Base-by-base conservation (phyloP, 2,888 invertebrate genomes). In the Polymixis lichenea region DNA sequence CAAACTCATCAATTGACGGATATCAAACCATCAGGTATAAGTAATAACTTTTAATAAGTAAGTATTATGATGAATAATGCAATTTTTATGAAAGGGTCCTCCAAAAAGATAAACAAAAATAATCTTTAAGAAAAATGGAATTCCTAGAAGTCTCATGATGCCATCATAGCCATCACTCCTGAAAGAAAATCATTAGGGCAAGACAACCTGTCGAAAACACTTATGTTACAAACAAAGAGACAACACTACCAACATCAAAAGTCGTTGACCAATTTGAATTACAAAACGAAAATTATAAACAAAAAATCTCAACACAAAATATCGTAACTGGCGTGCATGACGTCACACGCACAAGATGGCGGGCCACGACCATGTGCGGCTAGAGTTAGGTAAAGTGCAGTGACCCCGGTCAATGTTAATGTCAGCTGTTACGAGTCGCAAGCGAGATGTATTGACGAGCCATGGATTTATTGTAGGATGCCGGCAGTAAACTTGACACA, bases 391-490 rank as follows among this genome's bases (percentile, higher is more conserved):
- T 91, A 91, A 91, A 92, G 95, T 91, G 90, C 94, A 93, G 84
- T 94, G 95, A 95, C 94, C 95, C 91, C 89, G 80, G 60, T 90
- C 92, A 93, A 94, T 93, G 94, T 94, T 94, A 94, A 94, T 94
- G 94, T 94, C 94, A 94, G 92, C 92, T 94, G 93, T 92, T 90
- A 89, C 86, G 89, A 82, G 78, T 79, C 71, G 65, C 55, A 32
- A 77, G 67, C 80, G 82, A 87, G 86, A 88, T 82, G 88, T 89
- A 91, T 89, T 87, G 89, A 89, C 86, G 86, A 77, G 58, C 80
- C 76, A 81, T 82, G 66, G 71, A 74, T 83, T 83, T 87, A 85
- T 72, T 73, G 75, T 69, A 74, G 84, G 81, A 80, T 74, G 80
- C 65, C 43, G 53, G 77, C 66, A 28, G 65, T 78, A 80, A 74